A percentile compares a stretch with the other conserved stretches of the same genome.
phyloP scores from a whole-genome alignment of 2,113 vertebrate genomes.

The Orthochromis malagaraziensis region DNA sequence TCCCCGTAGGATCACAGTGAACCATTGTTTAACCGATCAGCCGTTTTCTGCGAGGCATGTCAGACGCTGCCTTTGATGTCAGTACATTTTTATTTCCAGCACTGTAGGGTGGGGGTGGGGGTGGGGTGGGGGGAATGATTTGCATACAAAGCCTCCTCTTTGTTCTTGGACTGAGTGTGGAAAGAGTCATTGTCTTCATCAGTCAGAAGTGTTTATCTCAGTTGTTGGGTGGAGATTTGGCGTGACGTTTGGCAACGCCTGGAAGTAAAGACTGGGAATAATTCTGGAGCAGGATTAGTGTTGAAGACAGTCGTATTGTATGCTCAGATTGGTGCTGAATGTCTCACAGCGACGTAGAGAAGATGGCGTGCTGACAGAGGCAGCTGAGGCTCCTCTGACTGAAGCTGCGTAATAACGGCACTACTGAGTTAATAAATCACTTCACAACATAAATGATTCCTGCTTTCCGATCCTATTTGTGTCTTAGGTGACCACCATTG shows the following conservation, averaged over 20 bases:
- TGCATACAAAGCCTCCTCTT: constrained; percentile 48
- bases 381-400: background rate
- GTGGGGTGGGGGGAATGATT: background rate
- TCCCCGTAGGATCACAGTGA: constrained; percentile 14
- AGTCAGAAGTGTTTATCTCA: constrained; percentile 31
- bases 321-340: background rate
- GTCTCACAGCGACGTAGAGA: background rate
- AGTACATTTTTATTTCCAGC: background rate
- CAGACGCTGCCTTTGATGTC: constrained; percentile 48
- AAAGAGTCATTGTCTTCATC: constrained; percentile 28
- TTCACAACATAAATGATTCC: background rate
- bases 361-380: background rate
- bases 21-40: constrained; percentile 21
- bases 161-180: constrained; percentile 16
- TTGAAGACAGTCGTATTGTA: background rate
- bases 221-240: background rate
- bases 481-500: background rate
- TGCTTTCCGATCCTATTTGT: background rate
- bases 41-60: constrained; percentile 3
- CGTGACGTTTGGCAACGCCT: background rate
- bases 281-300: background rate
- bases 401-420: background rate
- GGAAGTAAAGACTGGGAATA: background rate
- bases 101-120: background rate
- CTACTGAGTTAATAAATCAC: background rate